These are phyloP conservation scores for Xyrauchen texanus DNA, from an alignment of 2,113 vertebrate species.

Conservation along the genomic window DNA sequence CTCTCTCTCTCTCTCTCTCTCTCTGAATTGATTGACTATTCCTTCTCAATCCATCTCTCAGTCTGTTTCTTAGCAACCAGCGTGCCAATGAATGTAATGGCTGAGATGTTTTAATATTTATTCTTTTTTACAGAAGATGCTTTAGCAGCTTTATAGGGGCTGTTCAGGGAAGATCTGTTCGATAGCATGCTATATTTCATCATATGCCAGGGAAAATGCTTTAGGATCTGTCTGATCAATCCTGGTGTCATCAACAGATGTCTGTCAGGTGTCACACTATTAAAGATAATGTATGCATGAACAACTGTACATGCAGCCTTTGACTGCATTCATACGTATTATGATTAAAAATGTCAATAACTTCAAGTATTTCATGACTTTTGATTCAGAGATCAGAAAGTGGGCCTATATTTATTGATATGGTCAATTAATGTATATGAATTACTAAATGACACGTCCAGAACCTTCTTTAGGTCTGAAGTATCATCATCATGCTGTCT, in stretches of 20 bases:
- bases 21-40: conserved; percentile 77
- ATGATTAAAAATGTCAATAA: too few relatives aligned
- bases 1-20: conserved; percentile 28
- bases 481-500: background rate
- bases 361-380: too few relatives aligned
- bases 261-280: background rate
- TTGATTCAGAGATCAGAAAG: too few relatives aligned
- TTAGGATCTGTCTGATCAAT: background rate
- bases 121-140: conserved; percentile 43
- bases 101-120: conserved; percentile 65
- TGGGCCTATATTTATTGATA: too few relatives aligned
- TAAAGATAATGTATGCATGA: background rate
- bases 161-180: background rate
- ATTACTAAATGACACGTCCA: background rate
- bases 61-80: conserved; percentile 81
- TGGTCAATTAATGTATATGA: background rate
- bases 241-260: background rate
- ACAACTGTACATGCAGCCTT: too few relatives aligned
- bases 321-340: too few relatives aligned
- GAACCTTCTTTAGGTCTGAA: conserved; percentile 15
- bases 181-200: background rate
- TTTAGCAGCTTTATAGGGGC: background rate
- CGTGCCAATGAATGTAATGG: conserved; percentile 68
- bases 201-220: background rate
- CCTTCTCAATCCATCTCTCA: conserved; percentile 77